Percentiles rank a stretch among this genome's conserved stretches.
Evolutionary conservation across 2,888 invertebrate species (phyloP).

Genomic region (Drosophila mimica): DNA sequence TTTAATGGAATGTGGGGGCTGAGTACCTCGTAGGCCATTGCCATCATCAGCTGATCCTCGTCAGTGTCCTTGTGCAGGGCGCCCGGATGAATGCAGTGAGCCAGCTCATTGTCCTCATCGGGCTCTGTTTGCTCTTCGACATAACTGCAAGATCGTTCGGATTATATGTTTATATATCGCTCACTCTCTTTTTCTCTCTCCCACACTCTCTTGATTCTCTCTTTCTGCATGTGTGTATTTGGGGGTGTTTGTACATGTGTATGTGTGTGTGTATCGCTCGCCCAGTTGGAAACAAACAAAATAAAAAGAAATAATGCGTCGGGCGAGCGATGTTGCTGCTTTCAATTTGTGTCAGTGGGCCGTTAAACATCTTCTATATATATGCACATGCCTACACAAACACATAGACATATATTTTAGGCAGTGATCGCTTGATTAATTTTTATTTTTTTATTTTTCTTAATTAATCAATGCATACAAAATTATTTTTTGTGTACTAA

Average conservation of each 20-base stretch:
- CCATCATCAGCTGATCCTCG: constrained; percentile 88
- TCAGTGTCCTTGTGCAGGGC: constrained; percentile 87
- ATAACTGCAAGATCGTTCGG: constrained; percentile 86
- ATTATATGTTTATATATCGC: constrained; percentile 28
- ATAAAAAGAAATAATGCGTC: constrained; percentile 35
- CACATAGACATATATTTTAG: background rate
- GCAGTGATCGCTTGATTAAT: constrained; percentile 12
- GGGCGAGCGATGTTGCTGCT: constrained; percentile 26
- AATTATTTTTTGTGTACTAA: background rate
- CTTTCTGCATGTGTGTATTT: constrained; percentile 16
- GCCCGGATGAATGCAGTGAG: constrained; percentile 90
- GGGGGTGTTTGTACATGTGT: constrained; percentile 19
- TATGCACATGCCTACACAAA: constrained; percentile 6
- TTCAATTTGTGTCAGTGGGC: constrained; percentile 71
- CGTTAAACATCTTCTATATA: constrained; percentile 41
- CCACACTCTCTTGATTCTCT: constrained; percentile 5
- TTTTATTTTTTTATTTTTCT: background rate
- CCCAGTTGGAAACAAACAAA: constrained; percentile 63
- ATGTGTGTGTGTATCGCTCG: constrained; percentile 28
- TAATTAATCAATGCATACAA: background rate
- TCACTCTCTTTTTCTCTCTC: constrained; percentile 38
- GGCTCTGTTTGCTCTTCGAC: constrained; percentile 89
- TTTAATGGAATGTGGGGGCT: constrained; percentile 39
- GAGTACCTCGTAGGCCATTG: constrained; percentile 87
- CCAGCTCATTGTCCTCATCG: constrained; percentile 87